Evolutionary conservation across 2,888 invertebrate genomes (phyloP).

Genomic region (Rugalucina vietnamica): DNA sequence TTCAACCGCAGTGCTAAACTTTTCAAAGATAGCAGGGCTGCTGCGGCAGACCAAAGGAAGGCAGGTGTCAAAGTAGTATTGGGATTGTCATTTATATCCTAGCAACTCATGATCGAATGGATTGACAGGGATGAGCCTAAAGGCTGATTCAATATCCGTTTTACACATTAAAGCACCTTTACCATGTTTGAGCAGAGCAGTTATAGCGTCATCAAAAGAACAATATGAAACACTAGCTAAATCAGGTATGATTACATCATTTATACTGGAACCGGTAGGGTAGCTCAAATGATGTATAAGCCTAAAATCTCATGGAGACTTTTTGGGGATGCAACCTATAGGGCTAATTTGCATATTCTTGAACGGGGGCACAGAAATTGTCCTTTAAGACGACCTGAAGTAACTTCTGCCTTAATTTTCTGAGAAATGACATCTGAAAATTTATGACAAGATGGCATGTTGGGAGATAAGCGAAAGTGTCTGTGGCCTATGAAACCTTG

Average conservation of each 20-base stretch:
- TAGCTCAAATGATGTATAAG: slow-evolving; percentile 16
- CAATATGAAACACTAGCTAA: not conserved
- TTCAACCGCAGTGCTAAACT: not conserved
- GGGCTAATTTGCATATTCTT: slow-evolving; percentile 2
- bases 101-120: slow-evolving; percentile 14
- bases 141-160: slow-evolving; percentile 12
- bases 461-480: not conserved
- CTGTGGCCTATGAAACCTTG: slow-evolving; percentile 14
- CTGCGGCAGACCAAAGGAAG: not conserved
- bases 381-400: not conserved
- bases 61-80: slow-evolving; percentile 10
- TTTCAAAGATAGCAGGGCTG: not conserved
- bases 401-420: not conserved
- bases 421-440: not conserved
- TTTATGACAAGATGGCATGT: not conserved
- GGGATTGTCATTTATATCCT: not conserved
- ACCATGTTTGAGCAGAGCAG: not conserved
- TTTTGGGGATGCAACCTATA: slow-evolving; percentile 9
- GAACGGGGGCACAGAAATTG: not conserved
- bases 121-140: not conserved
- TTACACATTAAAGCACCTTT: not conserved
- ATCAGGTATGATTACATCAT: not conserved
- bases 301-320: not conserved
- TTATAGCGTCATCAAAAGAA: slow-evolving; percentile 12
- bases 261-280: not conserved